Evolutionary conservation across 2,797 vertebrate species (phyloP), one percentile per base, ranked within the genome.

Genomic region (Austrolebias charrua): DNA sequence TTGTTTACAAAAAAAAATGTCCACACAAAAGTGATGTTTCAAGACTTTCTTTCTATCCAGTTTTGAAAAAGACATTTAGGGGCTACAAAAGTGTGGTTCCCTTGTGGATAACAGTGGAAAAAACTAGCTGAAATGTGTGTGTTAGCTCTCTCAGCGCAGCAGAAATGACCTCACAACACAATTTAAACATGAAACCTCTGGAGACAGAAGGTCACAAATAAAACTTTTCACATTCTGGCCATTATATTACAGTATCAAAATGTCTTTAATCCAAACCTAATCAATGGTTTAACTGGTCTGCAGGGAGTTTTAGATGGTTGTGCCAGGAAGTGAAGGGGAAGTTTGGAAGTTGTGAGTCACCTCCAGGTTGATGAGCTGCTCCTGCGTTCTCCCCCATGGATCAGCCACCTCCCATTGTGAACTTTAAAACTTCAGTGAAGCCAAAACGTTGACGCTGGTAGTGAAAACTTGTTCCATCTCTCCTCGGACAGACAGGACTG

Each of bases 281-380:
- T 28, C 57, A 69, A 66, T 77, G 56, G 58, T 53, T 38, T 66
- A 9, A 40, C 20, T 24, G 33, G 11, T 55, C 44, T 18, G 44
- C 20, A 48, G 20, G 33, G 45, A n/a, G 63, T 35, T 45, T 44
- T n/a, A 3, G 42, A 24, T 67, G 40, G 24, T 28, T 47, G 45
- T 57, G 53, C 46, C 16, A 55, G 52, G 66, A 64, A 45, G 58
- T 48, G 62, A 47, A 19, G 47, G 35, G 52, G 67, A 70, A 60
- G 53, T 73, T 51, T 38, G 44, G 63, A 65, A 66, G 47, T 1
- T 59, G 55, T 78, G 79, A 80, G 68, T 85, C 81, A 83, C 55
- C 57, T 68, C 59, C 54, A 65, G 57, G 53, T 59, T 38, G 1
- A 20, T 59, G 42, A 73, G 50, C n/a, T n/a, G 60, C 20, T 67